Percentiles rank a stretch among this genome's conserved stretches.
phyloP scores from a whole-genome alignment of 1,140 invertebrate genomes.

The Neotoxoptera formosana region DNA sequence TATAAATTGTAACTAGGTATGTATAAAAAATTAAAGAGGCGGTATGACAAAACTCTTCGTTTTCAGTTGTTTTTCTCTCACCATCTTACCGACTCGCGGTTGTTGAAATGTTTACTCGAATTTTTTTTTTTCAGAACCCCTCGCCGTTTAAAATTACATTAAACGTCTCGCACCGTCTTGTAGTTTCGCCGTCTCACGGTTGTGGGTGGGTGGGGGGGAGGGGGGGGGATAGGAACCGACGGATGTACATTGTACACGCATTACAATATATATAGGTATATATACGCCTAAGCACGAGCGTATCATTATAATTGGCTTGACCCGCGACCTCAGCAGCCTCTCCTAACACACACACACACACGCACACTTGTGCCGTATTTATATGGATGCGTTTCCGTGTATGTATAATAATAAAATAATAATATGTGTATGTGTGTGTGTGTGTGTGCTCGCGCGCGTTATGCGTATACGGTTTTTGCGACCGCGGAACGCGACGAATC shows the following conservation, averaged over 20 bases:
- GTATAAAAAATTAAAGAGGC: too few species aligned
- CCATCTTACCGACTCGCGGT: too few species aligned
- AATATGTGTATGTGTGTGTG: not conserved
- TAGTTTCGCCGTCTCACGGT: not conserved
- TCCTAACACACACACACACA: not conserved
- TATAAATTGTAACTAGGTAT: too few species aligned
- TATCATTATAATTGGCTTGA: slow-evolving; percentile 48
- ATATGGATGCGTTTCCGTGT: slow-evolving; percentile 25
- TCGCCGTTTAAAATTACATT: not conserved
- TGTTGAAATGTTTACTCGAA: too few species aligned
- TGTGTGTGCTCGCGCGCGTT: not conserved
- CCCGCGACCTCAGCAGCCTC: not conserved
- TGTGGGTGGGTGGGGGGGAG: too few species aligned
- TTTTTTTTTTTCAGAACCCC: not conserved
- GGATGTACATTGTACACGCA: not conserved
- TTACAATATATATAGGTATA: not conserved
- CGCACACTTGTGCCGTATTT: not conserved
- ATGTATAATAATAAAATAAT: not conserved
- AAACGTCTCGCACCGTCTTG: not conserved
- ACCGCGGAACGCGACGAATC: slow-evolving; percentile 38
- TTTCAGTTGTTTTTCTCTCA: too few species aligned
- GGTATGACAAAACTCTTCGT: too few species aligned
- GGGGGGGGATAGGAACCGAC: not conserved
- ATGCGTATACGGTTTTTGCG: not conserved
- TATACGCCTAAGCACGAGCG: not conserved